These are phyloP conservation scores for Reticulitermes speratus DNA, from an alignment of 1,140 invertebrate genomes.

Conservation along the genomic window DNA sequence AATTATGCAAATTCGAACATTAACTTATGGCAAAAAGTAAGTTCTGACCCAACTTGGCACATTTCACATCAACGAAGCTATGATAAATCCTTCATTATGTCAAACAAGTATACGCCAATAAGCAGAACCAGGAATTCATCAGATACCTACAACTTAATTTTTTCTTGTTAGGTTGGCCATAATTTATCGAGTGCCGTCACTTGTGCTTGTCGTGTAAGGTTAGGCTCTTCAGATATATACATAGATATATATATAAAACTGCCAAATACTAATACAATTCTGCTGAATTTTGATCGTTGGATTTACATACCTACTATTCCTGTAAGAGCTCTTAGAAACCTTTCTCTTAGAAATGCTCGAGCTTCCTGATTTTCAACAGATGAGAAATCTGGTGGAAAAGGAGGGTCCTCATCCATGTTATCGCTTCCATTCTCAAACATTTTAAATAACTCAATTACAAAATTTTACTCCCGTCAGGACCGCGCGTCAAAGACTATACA, in stretches of 20 bases:
- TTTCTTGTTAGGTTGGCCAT: too few relatives aligned
- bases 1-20: background rate
- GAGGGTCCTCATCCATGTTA: background rate
- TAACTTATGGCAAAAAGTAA: too few relatives aligned
- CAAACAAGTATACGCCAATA: background rate
- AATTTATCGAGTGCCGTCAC: too few relatives aligned
- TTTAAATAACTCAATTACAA: background rate
- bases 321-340: slow-evolving; percentile 48
- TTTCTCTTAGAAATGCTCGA: slow-evolving; percentile 48
- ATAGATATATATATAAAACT: too few relatives aligned
- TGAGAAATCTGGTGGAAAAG: slow-evolving; percentile 40
- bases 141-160: background rate
- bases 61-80: too few relatives aligned
- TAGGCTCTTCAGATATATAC: too few relatives aligned
- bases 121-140: background rate
- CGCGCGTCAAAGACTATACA: too few relatives aligned
- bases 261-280: background rate
- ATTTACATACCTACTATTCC: slow-evolving; percentile 47
- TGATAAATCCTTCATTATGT: background rate
- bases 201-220: too few relatives aligned
- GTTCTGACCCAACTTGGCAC: too few relatives aligned
- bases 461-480: too few relatives aligned
- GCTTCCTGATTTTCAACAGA: slow-evolving; percentile 47
- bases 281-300: background rate
- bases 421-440: background rate